Base-by-base conservation (phyloP, 37 sponge, comb jelly and placozoan genomes). In the Geodia barretti region DNA sequence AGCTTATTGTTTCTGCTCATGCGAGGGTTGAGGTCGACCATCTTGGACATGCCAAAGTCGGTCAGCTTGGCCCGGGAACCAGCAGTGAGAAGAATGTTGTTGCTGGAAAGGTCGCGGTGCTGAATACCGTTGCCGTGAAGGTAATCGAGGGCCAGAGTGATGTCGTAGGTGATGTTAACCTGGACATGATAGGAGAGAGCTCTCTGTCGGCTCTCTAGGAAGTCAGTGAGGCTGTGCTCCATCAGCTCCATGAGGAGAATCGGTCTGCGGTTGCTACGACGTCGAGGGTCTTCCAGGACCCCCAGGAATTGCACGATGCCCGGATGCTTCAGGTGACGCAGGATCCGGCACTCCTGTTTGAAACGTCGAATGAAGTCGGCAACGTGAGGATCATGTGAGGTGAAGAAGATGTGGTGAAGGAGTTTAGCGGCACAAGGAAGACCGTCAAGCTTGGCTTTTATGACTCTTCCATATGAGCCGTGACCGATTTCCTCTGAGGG, bases 71-170 rank as follows among this genome's bases (percentile, higher is more conserved):
- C 54, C 54, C 54, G 7, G 14, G 11, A 47, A 14, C 54, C 14
- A 47, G 7, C 54, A 47, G 7, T 47, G 11, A 47, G 14, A 17
- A 47, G 54, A 47, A 47, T 14, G 14, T 47, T 47, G 54, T 47
- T 47, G 54, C 54, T 47, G 54, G 54, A 47, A 14, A 47, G 54
- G 14, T 47, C 54, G 14, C 54, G 54, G 14, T 47, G 54, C 11
- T 31, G 34, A 1, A 4, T 29, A 30, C 32, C 3, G 20, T 68
- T 68, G 4, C 40, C n/a, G 9, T 74, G 60, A 47, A 60, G 42
- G 77, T 76, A 60, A 31, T 33, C 64, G 32, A 25, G 64, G 11
- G 60, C 60, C 31, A 47, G 77, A 9, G 77, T 60, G 64, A 32
- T 54, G 19, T 54, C 40, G 24, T 60, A 36, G n/a, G 60, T 61